Percentiles rank a stretch among this genome's conserved stretches.
Evolutionary conservation across 2,888 invertebrate species (phyloP).

Genomic region (Ochropacha duplaris): DNA sequence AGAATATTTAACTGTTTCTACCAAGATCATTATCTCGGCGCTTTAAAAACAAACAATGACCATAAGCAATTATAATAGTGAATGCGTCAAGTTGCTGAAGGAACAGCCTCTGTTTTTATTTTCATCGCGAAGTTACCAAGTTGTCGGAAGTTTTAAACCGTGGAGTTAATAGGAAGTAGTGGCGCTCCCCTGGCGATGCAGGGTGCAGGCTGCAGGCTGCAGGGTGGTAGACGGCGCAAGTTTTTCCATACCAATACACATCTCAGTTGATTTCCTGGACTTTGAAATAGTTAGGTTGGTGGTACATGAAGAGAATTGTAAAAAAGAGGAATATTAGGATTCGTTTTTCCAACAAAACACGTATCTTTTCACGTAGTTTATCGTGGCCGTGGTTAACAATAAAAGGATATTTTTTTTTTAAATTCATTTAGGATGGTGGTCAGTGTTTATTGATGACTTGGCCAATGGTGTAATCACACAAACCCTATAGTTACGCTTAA

Average conservation of each 20-base stretch:
- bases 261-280: conserved; percentile 29
- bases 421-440: too few species aligned
- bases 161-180: not conserved
- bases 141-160: not conserved
- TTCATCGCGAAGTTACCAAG: not conserved
- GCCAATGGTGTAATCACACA: too few species aligned
- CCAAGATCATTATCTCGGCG: not conserved
- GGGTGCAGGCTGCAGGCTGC: not conserved
- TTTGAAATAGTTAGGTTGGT: conserved; percentile 12
- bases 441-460: too few species aligned
- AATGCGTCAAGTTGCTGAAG: not conserved
- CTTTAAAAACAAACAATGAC: not conserved
- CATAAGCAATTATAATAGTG: not conserved
- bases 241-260: conserved; percentile 37
- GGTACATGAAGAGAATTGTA: not conserved
- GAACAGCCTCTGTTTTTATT: not conserved
- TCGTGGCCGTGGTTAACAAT: too few species aligned
- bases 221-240: conserved; percentile 15
- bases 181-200: not conserved
- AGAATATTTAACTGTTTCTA: not conserved
- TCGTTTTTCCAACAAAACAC: too few species aligned
- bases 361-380: too few species aligned
- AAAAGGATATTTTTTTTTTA: too few species aligned
- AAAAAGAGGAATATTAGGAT: too few species aligned
- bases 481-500: too few species aligned